Conservation (phyloP, 2,797 vertebrate genomes). For the Spatula versicolor region DNA sequence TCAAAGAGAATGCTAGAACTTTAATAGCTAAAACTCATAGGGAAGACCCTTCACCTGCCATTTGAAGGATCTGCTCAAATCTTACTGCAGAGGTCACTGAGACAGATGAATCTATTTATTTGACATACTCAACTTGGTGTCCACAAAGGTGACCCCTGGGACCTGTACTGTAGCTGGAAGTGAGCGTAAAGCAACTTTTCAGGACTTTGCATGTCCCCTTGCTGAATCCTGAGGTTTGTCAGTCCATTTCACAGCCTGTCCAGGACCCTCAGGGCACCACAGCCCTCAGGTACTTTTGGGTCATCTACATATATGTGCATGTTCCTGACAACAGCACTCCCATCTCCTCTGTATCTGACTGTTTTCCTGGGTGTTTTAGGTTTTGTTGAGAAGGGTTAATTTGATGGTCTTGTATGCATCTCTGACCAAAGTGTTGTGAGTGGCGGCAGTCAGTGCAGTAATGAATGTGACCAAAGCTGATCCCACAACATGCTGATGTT, state of each 20-base stretch:
- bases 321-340: not conserved
- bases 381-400: not conserved
- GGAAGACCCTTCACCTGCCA: not conserved
- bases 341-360: not conserved
- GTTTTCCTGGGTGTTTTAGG: not conserved
- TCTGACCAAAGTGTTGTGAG: not conserved
- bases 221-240: not conserved
- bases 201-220: not conserved
- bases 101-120: not conserved
- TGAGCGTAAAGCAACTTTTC: no score
- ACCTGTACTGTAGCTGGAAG: not conserved
- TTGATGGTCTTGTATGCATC: not conserved
- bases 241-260: not conserved
- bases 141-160: not conserved
- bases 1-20: not conserved
- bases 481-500: not conserved
- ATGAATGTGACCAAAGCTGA: not conserved
- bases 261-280: not conserved
- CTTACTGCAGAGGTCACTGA: no score
- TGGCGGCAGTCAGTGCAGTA: not conserved
- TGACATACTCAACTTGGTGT: not conserved
- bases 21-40: not conserved
- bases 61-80: not conserved
- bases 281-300: fast-evolving
- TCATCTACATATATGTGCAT: not conserved